These are phyloP conservation scores for Chloroceryle aenea DNA, from an alignment of 2,113 vertebrate species.

Conservation along the genomic window DNA sequence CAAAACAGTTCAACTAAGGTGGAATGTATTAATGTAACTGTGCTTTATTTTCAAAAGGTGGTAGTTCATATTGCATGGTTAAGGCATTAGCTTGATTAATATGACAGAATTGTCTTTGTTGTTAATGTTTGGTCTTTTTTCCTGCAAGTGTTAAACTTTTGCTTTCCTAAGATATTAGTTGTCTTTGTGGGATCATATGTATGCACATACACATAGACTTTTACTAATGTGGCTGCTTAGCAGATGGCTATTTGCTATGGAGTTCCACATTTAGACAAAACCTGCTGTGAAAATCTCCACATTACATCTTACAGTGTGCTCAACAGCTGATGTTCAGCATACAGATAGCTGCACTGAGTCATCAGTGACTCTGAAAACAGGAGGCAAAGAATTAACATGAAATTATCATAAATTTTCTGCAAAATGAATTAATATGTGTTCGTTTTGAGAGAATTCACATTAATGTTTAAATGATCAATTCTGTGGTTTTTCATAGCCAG, in stretches of 20 bases:
- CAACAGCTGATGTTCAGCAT: constrained; percentile 64
- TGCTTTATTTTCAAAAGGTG: neutral
- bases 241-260: constrained; percentile 67
- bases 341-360: constrained; percentile 44
- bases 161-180: neutral
- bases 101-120: neutral
- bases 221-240: constrained; percentile 16
- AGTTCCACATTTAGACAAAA: constrained; percentile 64
- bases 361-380: constrained; percentile 54
- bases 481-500: constrained; percentile 20
- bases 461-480: constrained; percentile 40
- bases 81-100: neutral
- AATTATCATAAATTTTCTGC: constrained; percentile 62
- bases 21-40: neutral
- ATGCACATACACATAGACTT: neutral
- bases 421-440: constrained; percentile 62
- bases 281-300: constrained; percentile 58
- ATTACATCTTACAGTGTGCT: constrained; percentile 48
- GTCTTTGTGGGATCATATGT: constrained; percentile 3
- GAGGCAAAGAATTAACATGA: constrained; percentile 62
- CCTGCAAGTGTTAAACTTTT: neutral
- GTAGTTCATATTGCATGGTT: neutral
- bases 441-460: neutral
- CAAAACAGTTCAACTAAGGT: neutral
- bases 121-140: neutral